Conservation (phyloP, 1,140 invertebrate species). For the Brevipalpus yothersi region DNA sequence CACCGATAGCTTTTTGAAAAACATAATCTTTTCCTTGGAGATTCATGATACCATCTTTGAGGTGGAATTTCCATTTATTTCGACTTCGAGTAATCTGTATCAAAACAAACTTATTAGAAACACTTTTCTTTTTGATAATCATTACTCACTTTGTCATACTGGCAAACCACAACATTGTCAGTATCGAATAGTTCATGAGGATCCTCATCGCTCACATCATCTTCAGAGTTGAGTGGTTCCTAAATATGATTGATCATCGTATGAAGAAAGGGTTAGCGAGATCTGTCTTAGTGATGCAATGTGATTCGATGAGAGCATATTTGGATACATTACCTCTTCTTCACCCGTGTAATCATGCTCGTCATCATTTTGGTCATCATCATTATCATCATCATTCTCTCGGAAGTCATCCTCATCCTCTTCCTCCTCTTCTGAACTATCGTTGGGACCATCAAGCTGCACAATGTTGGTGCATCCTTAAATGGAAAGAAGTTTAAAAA, state of each 20-base stretch:
- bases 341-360: slow-evolving; percentile 46
- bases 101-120: slow-evolving; percentile 11
- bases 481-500: neutral
- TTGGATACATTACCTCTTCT: slow-evolving; percentile 45
- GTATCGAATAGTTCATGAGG: slow-evolving; percentile 24
- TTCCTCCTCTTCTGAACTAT: slow-evolving; percentile 31
- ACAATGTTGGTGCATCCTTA: slow-evolving; percentile 11
- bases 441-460: slow-evolving; percentile 38
- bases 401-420: slow-evolving; percentile 45
- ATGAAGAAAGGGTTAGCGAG: neutral
- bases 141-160: slow-evolving; percentile 58
- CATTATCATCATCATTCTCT: slow-evolving; percentile 27
- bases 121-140: neutral
- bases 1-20: slow-evolving; percentile 93
- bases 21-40: slow-evolving; percentile 91
- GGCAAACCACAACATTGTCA: slow-evolving; percentile 21
- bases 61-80: slow-evolving; percentile 97
- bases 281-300: neutral
- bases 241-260: neutral
- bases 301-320: neutral
- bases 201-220: slow-evolving; percentile 27
- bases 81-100: slow-evolving; percentile 71
- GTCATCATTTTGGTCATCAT: slow-evolving; percentile 34
- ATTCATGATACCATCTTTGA: slow-evolving; percentile 99
- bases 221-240: slow-evolving; percentile 25